phyloP scores from a whole-genome alignment of 2,888 invertebrate genomes.

The Buathra laborator region DNA sequence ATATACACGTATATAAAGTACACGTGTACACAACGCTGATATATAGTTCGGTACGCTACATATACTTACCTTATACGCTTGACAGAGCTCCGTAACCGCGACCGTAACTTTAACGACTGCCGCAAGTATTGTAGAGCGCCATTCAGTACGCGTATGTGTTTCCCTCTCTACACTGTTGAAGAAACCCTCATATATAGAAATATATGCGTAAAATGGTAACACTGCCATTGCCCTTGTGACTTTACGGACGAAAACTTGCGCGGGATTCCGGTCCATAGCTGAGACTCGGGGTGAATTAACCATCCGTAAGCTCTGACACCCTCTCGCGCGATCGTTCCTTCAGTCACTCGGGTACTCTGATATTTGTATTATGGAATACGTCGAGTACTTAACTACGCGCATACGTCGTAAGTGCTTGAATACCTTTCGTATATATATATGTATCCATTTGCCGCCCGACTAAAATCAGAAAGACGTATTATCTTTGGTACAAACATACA shows the following conservation, averaged over 20 bases:
- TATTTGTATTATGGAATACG: conserved; percentile 2
- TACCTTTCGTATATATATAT: not conserved
- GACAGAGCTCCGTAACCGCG: conserved; percentile 69
- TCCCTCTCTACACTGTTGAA: conserved; percentile 14
- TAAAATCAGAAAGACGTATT: not conserved
- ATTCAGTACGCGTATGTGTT: conserved; percentile 24
- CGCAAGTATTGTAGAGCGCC: conserved; percentile 25
- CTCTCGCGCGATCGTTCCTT: not conserved
- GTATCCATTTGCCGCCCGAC: not conserved
- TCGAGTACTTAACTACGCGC: not conserved
- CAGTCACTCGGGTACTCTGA: conserved; percentile 2
- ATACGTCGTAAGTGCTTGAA: not conserved
- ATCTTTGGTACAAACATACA: not conserved
- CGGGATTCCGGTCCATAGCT: conserved; percentile 6
- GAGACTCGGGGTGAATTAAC: not conserved
- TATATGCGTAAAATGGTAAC: not conserved
- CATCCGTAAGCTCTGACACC: conserved; percentile 1
- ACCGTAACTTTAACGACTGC: conserved; percentile 70
- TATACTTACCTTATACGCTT: conserved; percentile 58
- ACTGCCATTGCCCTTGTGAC: not conserved
- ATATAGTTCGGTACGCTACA: conserved; percentile 14
- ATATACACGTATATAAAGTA: not conserved
- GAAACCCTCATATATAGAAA: not conserved
- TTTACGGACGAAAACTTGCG: conserved; percentile 7
- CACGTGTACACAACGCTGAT: conserved; percentile 10